Base-by-base conservation (phyloP, 2,888 invertebrate species). In the Sarcophaga subvicina region DNA sequence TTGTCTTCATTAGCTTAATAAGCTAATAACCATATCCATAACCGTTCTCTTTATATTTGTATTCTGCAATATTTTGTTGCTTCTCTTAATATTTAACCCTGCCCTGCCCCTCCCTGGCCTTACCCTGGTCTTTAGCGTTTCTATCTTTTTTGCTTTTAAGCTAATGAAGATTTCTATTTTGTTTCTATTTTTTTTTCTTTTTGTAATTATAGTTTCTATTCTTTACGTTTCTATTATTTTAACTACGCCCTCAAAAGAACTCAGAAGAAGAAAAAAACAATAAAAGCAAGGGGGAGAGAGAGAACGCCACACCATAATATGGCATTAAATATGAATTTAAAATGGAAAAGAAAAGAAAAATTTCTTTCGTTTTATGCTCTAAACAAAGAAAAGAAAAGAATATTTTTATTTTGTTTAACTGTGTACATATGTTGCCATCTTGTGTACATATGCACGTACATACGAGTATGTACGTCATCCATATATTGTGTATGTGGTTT, bases 81-180 rank as follows among this genome's bases (percentile, higher is more conserved):
- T 37, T 37, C 2, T 8, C 37, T 37, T 2, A 37, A 8, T 2
- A 10, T 37, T 37, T 37, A 37, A 37, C 37, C 8, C 37, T 37
- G 37, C 37, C 2, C 37, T 37, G 37, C 37, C 37, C 37, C 1
- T 8, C 8, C 10, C 2, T 37, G 37, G 37, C 5, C 37, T 37
- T 37, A 37, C 37, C 37, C 37, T 37, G 37, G 37, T 37, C 37
- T 37, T 37, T 37, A 37, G 10, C 10, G 8, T 17, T 4, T 17
- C 5, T 54, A 0, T 54, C 54, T 12, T 54, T 54, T 54, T 0
- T 75, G 73, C 73, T 86, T 60, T 79, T 71, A 75, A 49, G 22
- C 14, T 82, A 71, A 86, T 76, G 79, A 82, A 70, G 64, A 22
- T 67, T 67, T 73, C 10, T 20, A 37, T 70, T 49, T 12, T 62